phyloP scores from a whole-genome alignment of 2,797 vertebrate species.

The Tenualosa thibaudeaui region DNA sequence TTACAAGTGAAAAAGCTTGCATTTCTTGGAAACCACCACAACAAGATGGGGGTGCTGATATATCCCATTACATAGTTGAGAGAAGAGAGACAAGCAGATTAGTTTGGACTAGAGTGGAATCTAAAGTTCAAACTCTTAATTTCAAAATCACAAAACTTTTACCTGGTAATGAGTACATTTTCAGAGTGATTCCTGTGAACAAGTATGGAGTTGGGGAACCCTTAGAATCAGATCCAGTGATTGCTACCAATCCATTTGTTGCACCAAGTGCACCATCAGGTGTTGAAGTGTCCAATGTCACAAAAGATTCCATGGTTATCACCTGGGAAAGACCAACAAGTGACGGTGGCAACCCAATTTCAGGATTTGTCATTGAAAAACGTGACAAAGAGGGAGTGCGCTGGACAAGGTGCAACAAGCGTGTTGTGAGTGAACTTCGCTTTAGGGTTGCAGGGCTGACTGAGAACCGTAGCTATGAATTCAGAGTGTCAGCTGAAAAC shows the following conservation, averaged over 20 bases:
- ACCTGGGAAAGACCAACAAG: constrained; percentile 93
- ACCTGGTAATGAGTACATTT: constrained; percentile 96
- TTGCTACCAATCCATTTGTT: constrained; percentile 93
- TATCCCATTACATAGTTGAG: constrained; percentile 94
- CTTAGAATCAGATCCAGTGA: constrained; percentile 90
- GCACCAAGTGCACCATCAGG: constrained; percentile 85
- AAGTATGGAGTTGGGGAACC: constrained; percentile 96
- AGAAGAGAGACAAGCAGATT: constrained; percentile 96
- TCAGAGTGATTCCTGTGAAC: constrained; percentile 96
- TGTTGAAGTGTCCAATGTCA: constrained; percentile 89
- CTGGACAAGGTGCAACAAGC: constrained; percentile 97
- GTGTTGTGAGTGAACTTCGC: constrained; percentile 88
- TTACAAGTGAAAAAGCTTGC: constrained; percentile 91
- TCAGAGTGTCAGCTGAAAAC: constrained; percentile 95
- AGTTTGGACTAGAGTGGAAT: constrained; percentile 93
- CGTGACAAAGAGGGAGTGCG: constrained; percentile 95
- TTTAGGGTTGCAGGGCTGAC: constrained; percentile 91
- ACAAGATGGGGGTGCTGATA: constrained; percentile 94
- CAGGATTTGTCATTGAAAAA: constrained; percentile 93
- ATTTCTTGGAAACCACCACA: constrained; percentile 92
- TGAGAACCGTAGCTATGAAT: constrained; percentile 95
- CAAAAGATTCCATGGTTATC: constrained; percentile 96
- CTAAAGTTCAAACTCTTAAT: constrained; percentile 88
- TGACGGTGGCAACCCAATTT: constrained; percentile 92
- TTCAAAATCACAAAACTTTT: constrained; percentile 96